A percentile compares a stretch with the other conserved stretches of the same genome.
Conservation (phyloP, 2,888 invertebrate genomes). For the Lymantria dispar region DNA sequence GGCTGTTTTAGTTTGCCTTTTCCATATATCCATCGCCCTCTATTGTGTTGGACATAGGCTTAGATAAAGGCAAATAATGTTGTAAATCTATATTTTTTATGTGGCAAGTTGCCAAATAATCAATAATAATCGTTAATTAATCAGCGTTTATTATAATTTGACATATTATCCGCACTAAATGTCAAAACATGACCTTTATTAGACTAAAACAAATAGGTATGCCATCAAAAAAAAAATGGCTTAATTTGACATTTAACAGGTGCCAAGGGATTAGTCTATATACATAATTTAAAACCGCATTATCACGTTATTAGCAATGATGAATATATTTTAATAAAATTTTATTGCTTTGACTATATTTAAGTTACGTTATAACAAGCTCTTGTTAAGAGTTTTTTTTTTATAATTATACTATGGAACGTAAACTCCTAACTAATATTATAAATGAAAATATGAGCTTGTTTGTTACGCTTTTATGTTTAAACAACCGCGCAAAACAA, state of each 20-base stretch:
- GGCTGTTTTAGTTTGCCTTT: no score
- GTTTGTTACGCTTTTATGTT: no score
- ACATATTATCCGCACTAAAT: constrained; percentile 10
- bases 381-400: background rate
- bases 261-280: constrained; percentile 5
- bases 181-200: background rate
- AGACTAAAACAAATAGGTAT: background rate
- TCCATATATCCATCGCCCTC: no score
- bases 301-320: constrained; percentile 33
- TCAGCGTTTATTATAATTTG: background rate
- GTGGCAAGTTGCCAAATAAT: no score
- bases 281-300: constrained; percentile 11
- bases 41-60: no score
- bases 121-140: no score
- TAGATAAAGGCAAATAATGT: no score
- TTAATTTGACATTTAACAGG: constrained; percentile 5
- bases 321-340: constrained; percentile 45
- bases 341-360: constrained; percentile 12
- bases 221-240: background rate
- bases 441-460: no score
- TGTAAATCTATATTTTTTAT: no score
- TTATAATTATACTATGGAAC: no score
- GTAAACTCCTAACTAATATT: no score
- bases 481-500: no score
- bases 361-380: constrained; percentile 12